These are phyloP conservation scores for Nanorana parkeri DNA, from an alignment of 2,113 vertebrate species.

Conservation along the genomic window DNA sequence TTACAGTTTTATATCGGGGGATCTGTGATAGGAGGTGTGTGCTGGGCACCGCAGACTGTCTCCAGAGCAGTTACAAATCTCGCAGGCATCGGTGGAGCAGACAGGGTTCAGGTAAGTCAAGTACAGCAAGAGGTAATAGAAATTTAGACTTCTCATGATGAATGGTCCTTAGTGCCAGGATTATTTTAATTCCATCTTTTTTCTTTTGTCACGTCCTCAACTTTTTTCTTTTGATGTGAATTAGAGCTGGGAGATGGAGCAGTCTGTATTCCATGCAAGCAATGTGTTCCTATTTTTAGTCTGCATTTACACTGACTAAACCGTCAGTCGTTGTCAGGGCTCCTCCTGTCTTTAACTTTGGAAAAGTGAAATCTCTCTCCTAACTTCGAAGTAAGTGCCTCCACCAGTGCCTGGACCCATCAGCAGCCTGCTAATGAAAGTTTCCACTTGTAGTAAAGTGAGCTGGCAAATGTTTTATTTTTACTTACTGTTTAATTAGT, in stretches of 20 bases:
- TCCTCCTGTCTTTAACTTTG: slow-evolving; percentile 58
- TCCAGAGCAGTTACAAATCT: slow-evolving; percentile 35
- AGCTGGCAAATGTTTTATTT: no score
- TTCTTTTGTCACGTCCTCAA: slow-evolving; percentile 42
- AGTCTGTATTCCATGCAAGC: slow-evolving; percentile 47
- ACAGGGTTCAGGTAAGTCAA: slow-evolving; percentile 37
- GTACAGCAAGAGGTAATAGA: slow-evolving; percentile 37
- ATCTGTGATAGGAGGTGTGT: neutral
- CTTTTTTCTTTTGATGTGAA: slow-evolving; percentile 50
- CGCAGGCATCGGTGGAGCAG: slow-evolving; percentile 42
- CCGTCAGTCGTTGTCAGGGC: slow-evolving; percentile 46
- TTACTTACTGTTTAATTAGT: no score
- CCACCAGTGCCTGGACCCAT: no score
- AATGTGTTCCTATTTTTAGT: slow-evolving; percentile 55
- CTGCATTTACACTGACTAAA: slow-evolving; percentile 33
- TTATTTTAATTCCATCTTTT: slow-evolving; percentile 53
- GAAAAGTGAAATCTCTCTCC: slow-evolving; percentile 39
- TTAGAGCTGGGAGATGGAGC: slow-evolving; percentile 42
- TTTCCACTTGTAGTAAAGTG: no score
- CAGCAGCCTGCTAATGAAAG: no score
- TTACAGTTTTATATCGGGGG: slow-evolving; percentile 38
- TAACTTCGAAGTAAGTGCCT: neutral
- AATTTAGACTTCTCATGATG: slow-evolving; percentile 33
- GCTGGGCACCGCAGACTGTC: neutral
- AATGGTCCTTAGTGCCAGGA: neutral